A percentile compares a stretch with the other conserved stretches of the same genome.
These are phyloP conservation scores for Abrostola triplasia DNA, from an alignment of 2,888 invertebrate genomes.

Conservation along the genomic window DNA sequence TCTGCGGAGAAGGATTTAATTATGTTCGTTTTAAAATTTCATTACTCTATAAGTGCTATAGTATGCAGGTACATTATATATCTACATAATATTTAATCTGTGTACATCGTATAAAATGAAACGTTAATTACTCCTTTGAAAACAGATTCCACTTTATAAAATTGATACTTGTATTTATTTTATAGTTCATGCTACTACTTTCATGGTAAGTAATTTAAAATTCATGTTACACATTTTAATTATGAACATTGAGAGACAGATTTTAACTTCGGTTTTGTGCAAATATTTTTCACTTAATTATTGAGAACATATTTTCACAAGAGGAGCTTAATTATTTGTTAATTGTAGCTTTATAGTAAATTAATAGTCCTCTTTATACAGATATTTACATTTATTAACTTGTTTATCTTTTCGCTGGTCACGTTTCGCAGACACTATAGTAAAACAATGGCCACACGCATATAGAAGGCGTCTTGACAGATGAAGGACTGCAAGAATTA, in stretches of 20 bases:
- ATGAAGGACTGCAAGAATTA: too few relatives aligned
- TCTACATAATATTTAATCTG: neutral
- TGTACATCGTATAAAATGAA: neutral
- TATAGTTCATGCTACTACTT: neutral
- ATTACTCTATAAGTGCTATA: slow-evolving; percentile 9
- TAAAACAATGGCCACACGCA: too few relatives aligned
- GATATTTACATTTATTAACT: too few relatives aligned
- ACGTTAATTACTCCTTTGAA: neutral
- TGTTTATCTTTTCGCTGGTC: too few relatives aligned
- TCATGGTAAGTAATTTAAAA: neutral
- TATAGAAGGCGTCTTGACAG: too few relatives aligned
- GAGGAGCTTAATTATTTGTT: too few relatives aligned
- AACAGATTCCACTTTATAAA: slow-evolving; percentile 9
- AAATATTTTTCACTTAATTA: too few relatives aligned
- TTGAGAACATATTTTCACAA: too few relatives aligned
- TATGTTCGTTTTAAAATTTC: slow-evolving; percentile 13
- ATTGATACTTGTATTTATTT: slow-evolving; percentile 9
- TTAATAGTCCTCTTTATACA: too few relatives aligned
- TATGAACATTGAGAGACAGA: neutral
- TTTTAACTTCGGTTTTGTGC: too few relatives aligned
- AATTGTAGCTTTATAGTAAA: too few relatives aligned
- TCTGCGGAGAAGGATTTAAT: slow-evolving; percentile 2
- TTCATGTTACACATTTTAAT: slow-evolving; percentile 5
- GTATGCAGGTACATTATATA: neutral
- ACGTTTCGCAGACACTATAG: too few relatives aligned